Percentiles rank a stretch among this genome's conserved stretches.
Evolutionary conservation across 2,797 vertebrate species (phyloP).

Genomic region (Lagorchestes hirsutus): DNA sequence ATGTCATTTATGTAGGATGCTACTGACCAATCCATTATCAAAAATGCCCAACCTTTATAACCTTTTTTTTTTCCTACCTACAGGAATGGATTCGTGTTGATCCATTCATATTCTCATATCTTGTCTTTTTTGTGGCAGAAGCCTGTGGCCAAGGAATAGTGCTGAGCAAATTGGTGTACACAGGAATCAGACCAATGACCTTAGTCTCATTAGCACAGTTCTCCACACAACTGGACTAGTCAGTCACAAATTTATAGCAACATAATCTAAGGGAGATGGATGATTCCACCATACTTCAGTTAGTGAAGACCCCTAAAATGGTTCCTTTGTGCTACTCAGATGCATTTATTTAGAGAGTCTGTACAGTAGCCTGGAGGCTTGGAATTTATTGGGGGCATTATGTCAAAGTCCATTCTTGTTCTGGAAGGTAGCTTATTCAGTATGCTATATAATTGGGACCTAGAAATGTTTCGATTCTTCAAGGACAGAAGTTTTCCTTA

Average conservation of each 20-base stretch:
- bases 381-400: constrained; percentile 60
- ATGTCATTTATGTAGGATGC: not conserved
- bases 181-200: not conserved
- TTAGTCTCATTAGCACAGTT: constrained; percentile 40
- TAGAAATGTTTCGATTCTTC: constrained; percentile 29
- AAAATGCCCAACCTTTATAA: not conserved
- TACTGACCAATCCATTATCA: not conserved
- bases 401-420: constrained; percentile 51
- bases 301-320: constrained; percentile 64
- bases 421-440: constrained; percentile 30
- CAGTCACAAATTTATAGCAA: constrained; percentile 24
- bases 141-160: not conserved
- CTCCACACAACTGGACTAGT: constrained; percentile 17
- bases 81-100: not conserved
- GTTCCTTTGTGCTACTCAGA: constrained; percentile 59
- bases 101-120: not conserved
- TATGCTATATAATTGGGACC: constrained; percentile 29
- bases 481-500: not conserved
- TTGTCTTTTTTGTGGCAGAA: not conserved
- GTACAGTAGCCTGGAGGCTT: constrained; percentile 47
- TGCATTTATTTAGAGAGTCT: constrained; percentile 58
- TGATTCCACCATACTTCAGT: constrained; percentile 44
- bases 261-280: constrained; percentile 66
- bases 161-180: constrained; percentile 25
- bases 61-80: constrained; percentile 4